These are phyloP conservation scores for Nannoperca obscura DNA, from an alignment of 2,797 vertebrate species.

Conservation along the genomic window DNA sequence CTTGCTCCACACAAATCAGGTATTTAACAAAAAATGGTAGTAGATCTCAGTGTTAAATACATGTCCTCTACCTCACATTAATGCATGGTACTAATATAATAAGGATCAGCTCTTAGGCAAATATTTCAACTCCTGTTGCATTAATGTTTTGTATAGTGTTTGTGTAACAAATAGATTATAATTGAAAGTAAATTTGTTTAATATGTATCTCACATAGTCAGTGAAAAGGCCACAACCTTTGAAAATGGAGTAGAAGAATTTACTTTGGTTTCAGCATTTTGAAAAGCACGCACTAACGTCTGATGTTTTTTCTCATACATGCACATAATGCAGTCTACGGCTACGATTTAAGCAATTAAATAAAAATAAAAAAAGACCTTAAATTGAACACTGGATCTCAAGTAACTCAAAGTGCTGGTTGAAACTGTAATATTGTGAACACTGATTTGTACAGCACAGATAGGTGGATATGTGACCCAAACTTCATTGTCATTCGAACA, in stretches of 20 bases:
- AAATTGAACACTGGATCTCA: conserved; percentile 13
- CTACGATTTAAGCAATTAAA: conserved; percentile 21
- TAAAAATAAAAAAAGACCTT: conserved; percentile 10
- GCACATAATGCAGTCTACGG: conserved; percentile 1
- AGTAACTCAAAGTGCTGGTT: conserved; percentile 7
- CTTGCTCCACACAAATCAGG: conserved; percentile 14
- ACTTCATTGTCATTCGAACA: conserved; percentile 7
- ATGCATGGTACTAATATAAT: conserved; percentile 4
- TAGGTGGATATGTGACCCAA: not conserved
- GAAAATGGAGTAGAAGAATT: not conserved
- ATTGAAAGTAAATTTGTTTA: not conserved
- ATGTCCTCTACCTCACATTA: conserved; percentile 15
- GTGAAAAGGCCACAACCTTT: conserved; percentile 6
- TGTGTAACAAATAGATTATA: not conserved
- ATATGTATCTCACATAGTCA: not conserved
- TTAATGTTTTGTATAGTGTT: not conserved
- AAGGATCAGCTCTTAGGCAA: not conserved
- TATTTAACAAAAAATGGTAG: conserved; percentile 4
- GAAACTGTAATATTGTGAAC: not conserved
- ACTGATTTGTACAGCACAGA: not conserved
- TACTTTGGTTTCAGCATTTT: conserved; percentile 36
- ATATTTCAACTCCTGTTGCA: conserved; percentile 4
- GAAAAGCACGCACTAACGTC: conserved; percentile 3
- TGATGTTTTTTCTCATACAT: conserved; percentile 19
- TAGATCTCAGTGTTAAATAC: conserved; percentile 11